Conservation (phyloP, 2,113 vertebrate species). For the Butorides virescens region DNA sequence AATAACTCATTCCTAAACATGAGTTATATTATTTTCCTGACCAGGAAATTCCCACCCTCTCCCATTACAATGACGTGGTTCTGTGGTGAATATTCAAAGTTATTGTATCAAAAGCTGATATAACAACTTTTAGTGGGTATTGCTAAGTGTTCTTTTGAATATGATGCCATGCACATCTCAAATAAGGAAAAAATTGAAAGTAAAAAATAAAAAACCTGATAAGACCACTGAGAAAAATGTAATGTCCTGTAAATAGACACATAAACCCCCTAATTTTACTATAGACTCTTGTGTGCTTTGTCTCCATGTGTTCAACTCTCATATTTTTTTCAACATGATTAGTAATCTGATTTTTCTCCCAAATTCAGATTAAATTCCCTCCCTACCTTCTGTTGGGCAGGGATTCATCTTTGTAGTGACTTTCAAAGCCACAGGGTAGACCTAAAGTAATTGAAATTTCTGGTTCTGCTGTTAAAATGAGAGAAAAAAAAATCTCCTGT, state of each 20-base stretch:
- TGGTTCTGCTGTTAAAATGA: not conserved
- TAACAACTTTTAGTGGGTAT: not conserved
- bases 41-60: not conserved
- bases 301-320: not conserved
- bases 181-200: not conserved
- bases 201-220: not conserved
- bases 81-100: not conserved
- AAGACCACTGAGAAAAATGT: not conserved
- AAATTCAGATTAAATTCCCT: constrained; percentile 52
- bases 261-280: not conserved
- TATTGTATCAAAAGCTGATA: not conserved
- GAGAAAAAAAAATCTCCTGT: not conserved
- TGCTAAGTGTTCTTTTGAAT: not conserved
- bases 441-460: constrained; percentile 6
- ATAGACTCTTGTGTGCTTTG: not conserved
- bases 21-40: not conserved
- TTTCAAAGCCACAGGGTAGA: constrained; percentile 34
- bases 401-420: constrained; percentile 21
- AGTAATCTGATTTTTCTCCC: constrained; percentile 11
- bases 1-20: not conserved
- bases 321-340: not conserved
- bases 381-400: constrained; percentile 7
- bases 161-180: not conserved
- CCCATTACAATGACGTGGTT: not conserved
- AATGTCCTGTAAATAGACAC: not conserved